phyloP scores from a whole-genome alignment of 2,888 invertebrate species.

The Mythimna impura region DNA sequence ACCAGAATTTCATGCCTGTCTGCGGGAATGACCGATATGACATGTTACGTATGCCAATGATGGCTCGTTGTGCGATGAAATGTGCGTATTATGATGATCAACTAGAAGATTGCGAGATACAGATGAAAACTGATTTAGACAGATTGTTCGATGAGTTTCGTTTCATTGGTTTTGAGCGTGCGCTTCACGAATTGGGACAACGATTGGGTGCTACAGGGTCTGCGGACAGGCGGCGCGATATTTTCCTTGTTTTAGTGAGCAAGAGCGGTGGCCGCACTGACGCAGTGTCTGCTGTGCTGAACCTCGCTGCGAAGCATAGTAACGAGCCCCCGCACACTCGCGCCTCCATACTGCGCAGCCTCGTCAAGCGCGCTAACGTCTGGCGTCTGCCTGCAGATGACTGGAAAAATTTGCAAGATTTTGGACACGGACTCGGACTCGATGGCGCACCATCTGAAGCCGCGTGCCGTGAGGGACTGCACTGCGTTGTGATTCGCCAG shows the following conservation, averaged over 20 bases:
- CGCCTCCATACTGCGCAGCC: conserved; percentile 80
- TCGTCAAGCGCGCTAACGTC: conserved; percentile 76
- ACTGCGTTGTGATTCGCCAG: conserved; percentile 76
- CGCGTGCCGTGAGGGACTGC: conserved; percentile 78
- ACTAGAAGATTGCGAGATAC: conserved; percentile 62
- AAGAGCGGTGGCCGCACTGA: conserved; percentile 77
- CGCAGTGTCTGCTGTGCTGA: conserved; percentile 71
- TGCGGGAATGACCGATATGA: neutral
- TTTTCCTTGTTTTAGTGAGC: conserved; percentile 81
- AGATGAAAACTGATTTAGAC: conserved; percentile 70
- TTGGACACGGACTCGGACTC: conserved; percentile 77
- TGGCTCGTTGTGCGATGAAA: conserved; percentile 2
- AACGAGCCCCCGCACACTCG: conserved; percentile 79
- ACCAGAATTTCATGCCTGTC: conserved; percentile 29
- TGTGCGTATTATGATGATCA: neutral
- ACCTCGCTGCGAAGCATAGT: conserved; percentile 69
- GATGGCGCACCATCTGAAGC: conserved; percentile 74
- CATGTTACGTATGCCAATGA: neutral
- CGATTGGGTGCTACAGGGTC: conserved; percentile 72
- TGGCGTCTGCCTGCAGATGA: conserved; percentile 76
- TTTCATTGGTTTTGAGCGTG: conserved; percentile 74
- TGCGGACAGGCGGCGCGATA: conserved; percentile 76
- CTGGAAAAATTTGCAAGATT: conserved; percentile 75
- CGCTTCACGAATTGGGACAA: conserved; percentile 74
- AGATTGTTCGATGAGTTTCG: conserved; percentile 78